Conservation (phyloP, 2,797 vertebrate species). For the Lepilemur ruficaudatus region DNA sequence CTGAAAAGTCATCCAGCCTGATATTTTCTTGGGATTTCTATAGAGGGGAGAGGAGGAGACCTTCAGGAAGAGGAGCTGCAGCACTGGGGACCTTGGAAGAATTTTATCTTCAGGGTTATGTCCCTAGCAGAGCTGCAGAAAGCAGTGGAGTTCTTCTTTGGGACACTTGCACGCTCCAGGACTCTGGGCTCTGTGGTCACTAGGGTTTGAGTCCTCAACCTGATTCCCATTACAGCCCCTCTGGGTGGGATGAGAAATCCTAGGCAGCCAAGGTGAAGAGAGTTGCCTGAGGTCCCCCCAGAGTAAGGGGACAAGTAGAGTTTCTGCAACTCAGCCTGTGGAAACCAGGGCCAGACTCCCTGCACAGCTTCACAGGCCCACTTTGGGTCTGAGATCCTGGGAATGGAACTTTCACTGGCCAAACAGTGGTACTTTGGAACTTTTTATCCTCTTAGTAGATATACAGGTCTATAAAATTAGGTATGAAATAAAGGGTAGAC, state of each 20-base stretch:
- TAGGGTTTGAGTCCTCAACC: not conserved
- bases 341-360: not conserved
- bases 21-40: not conserved
- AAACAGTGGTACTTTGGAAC: not conserved
- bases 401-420: not conserved
- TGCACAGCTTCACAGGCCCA: not conserved
- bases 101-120: not conserved
- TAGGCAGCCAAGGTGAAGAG: not conserved
- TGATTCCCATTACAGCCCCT: not conserved
- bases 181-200: not conserved
- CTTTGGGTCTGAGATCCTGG: not conserved
- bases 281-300: not conserved
- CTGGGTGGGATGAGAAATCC: not conserved
- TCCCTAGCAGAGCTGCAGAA: too few relatives aligned
- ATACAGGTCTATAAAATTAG: not conserved
- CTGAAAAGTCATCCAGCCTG: not conserved
- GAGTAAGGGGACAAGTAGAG: not conserved
- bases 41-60: not conserved
- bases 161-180: not conserved
- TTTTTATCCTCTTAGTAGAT: not conserved
- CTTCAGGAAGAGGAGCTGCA: not conserved
- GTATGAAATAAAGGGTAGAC: not conserved
- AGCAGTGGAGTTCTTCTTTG: not conserved
- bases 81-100: not conserved
- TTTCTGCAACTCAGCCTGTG: not conserved